A percentile compares a stretch with the other conserved stretches of the same genome.
Conservation (phyloP, 1,140 invertebrate genomes). For the Drosophila sp. region DNA sequence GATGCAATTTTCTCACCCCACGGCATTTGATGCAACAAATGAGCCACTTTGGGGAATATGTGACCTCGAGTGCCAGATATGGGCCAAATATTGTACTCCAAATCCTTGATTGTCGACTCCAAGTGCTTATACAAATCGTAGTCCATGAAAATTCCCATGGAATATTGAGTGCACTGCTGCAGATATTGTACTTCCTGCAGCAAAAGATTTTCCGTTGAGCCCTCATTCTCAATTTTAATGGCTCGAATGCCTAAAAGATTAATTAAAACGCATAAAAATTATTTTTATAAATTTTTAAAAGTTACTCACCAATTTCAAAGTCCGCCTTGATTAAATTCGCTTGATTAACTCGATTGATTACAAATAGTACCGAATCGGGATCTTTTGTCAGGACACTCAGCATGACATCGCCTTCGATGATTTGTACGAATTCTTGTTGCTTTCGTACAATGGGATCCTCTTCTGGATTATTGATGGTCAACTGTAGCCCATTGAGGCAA, state of each 20-base stretch:
- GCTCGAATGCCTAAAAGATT: slow-evolving; percentile 61
- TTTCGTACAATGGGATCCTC: slow-evolving; percentile 47
- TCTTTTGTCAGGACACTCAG: slow-evolving; percentile 73
- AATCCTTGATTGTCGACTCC: slow-evolving; percentile 64
- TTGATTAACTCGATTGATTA: slow-evolving; percentile 76
- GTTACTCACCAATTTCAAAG: slow-evolving; percentile 74
- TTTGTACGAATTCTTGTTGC: slow-evolving; percentile 67
- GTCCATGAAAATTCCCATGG: slow-evolving; percentile 76
- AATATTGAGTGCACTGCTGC: slow-evolving; percentile 70
- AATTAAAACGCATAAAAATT: not conserved
- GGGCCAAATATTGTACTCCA: slow-evolving; percentile 82
- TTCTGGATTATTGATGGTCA: slow-evolving; percentile 41
- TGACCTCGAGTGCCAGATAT: slow-evolving; percentile 57
- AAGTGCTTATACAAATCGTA: slow-evolving; percentile 64
- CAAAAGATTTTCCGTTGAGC: slow-evolving; percentile 66
- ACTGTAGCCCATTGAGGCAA: slow-evolving; percentile 68
- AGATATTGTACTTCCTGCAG: slow-evolving; percentile 78
- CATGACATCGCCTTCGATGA: slow-evolving; percentile 74
- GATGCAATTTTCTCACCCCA: slow-evolving; percentile 81
- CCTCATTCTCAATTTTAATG: slow-evolving; percentile 57
- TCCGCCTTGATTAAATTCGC: slow-evolving; percentile 73
- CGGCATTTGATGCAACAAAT: slow-evolving; percentile 77
- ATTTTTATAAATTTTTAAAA: not conserved
- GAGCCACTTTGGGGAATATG: slow-evolving; percentile 77
- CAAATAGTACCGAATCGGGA: slow-evolving; percentile 70